phyloP scores from a whole-genome alignment of 2,113 vertebrate genomes.

The Sinocyclocheilus grahami region DNA sequence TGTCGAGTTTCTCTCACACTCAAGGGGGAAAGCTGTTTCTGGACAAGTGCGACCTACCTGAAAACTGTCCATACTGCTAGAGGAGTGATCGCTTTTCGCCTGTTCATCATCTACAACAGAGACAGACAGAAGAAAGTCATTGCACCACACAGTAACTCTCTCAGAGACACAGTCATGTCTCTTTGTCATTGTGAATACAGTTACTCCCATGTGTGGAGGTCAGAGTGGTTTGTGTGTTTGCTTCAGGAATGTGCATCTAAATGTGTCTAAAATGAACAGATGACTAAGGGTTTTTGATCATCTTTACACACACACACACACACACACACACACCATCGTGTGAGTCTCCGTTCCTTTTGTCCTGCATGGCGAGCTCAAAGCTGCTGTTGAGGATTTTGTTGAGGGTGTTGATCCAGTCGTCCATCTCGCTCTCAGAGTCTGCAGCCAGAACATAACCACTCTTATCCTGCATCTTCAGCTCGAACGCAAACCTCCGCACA shows the following conservation, averaged over 20 bases:
- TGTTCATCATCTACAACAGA: slow-evolving; percentile 89
- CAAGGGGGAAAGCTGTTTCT: no score
- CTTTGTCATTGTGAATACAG: neutral
- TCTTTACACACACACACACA: slow-evolving; percentile 66
- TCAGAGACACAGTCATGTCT: no score
- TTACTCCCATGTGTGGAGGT: neutral
- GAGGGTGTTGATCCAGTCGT: slow-evolving; percentile 92
- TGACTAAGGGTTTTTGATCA: neutral
- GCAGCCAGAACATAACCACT: slow-evolving; percentile 94
- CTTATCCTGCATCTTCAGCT: slow-evolving; percentile 99
- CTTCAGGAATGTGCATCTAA: neutral
- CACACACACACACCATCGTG: slow-evolving; percentile 77
- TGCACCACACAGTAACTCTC: slow-evolving; percentile 48
- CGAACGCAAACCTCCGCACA: slow-evolving; percentile 93
- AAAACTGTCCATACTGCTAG: slow-evolving; percentile 91
- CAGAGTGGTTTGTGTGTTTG: neutral
- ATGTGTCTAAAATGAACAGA: neutral
- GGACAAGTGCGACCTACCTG: slow-evolving; percentile 74
- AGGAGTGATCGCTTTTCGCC: slow-evolving; percentile 88
- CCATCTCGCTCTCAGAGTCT: slow-evolving; percentile 94
- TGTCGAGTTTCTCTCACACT: neutral
- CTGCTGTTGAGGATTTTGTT: slow-evolving; percentile 97
- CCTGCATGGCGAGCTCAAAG: slow-evolving; percentile 96
- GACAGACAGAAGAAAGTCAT: slow-evolving; percentile 18
- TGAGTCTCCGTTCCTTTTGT: slow-evolving; percentile 93